Evolutionary conservation across 2,113 vertebrate genomes (phyloP), one percentile per base, ranked within the genome.

Genomic region (Eulemur macaco): DNA sequence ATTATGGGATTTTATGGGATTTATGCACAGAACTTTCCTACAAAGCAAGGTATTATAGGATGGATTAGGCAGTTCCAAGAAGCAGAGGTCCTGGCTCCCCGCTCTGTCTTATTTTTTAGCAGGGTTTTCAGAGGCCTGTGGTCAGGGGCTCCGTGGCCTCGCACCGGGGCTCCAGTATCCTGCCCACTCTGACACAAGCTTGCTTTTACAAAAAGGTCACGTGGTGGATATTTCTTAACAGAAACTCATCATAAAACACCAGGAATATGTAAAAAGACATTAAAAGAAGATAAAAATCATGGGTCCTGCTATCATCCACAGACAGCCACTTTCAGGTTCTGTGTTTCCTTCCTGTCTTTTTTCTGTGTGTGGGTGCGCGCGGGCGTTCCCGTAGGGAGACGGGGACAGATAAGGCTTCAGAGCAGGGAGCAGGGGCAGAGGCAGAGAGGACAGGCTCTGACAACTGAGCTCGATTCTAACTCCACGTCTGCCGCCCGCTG

Each of bases 11-110:
- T 97, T 96, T 96, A 95, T 27, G 91, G 89, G 86, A 97, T 97
- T 98, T 98, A 85, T n/a, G 89, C 66, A 52, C 91, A 98, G 94
- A 78, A 56, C 90, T 96, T 91, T 71, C 94, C 88, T 97, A 98
- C 96, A 98, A 96, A 96, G 92, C 94, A 60, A 82, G 89, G 94
- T 82, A 95, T 97, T 96, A 93, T 89, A 96, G 90, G 90, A 69
- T 56, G 85, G 94, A 97, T 97, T 94, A 86, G 45, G 85, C 34
- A 23, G 94, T 64, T 96, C 94, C 91, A 60, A 73, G 86, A 88
- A 74, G 86, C 95, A 39, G 34, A 88, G 68, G 66, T 89, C 64
- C 15, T 60, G 91, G 74, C 58, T 68, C 82, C 73, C 66, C 93
- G 93, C 34, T 93, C 82, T 76, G 74, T 52, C 84, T 95, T 31